Base-by-base conservation (phyloP, 2,113 vertebrate species). In the Motacilla tschutschensis region DNA sequence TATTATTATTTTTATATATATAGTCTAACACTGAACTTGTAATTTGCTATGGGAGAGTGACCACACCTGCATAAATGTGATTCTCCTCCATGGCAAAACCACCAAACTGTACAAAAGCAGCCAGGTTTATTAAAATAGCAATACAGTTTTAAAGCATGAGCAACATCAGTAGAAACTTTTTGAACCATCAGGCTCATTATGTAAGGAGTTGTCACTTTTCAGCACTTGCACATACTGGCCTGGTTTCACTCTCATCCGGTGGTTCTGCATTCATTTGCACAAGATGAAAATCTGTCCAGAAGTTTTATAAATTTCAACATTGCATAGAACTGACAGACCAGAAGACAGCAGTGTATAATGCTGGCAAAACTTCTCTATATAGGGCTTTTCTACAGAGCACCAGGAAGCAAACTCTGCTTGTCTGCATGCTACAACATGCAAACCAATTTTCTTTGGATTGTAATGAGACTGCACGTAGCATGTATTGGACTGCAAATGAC, bases 391-490 rank as follows among this genome's bases (percentile, higher is more conserved):
- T 47, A 17, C 3, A 29, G 47, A 85, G 58, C 41, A 80, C 15
- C 35, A 78, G 25, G 6, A 28, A 95, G 33, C 14, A 91, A 65
- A 44, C 25, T 69, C 40, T 15, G 20, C 38, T 79, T 29, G 15
- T 47, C 31, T 65, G 59, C 59, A 43, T 3, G 2, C 38, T 55
- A 25, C 15, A 48, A 79, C n/a, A 67, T 0, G 0, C 10, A 63
- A 12, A 35, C 35, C 38, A 25, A 28, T 47, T 88, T 53, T 58
- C 46, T 69, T 26, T 24, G 43, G 43, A 62, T 47, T 83, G 79
- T 31, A 91, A 69, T 3, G 0, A 74, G 33, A 70, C 48, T 6
- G 2, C 0, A 0, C 12, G 28, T 25, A 62, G 35, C 17, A 46
- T 2, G 0, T 38, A 72, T 3, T 6, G 54, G 41, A 55, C 26